phyloP scores from a whole-genome alignment of 2,888 invertebrate species.

The Tromatobia lineatoria region DNA sequence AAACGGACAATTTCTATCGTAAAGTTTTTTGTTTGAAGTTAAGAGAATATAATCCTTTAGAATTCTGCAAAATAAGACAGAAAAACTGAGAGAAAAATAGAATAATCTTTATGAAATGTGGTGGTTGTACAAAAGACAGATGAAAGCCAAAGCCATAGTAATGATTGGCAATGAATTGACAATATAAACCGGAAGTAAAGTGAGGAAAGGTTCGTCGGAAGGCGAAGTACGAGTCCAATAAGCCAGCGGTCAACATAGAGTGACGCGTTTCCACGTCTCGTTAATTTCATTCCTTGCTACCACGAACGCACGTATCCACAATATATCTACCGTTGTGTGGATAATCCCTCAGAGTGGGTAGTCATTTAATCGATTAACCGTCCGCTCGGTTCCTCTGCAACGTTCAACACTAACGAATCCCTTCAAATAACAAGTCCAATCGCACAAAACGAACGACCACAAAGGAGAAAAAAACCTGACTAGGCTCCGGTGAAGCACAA shows the following conservation, averaged over 20 bases:
- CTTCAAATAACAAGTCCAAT: slow-evolving; percentile 45
- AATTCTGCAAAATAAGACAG: no score
- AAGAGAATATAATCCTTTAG: no score
- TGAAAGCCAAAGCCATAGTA: neutral
- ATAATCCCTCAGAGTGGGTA: neutral
- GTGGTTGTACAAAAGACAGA: neutral
- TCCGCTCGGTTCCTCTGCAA: neutral
- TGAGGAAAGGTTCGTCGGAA: neutral
- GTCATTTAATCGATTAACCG: slow-evolving; percentile 29
- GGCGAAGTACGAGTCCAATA: slow-evolving; percentile 1
- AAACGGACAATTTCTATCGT: no score
- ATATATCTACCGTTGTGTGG: neutral
- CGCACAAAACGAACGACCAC: neutral
- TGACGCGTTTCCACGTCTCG: slow-evolving; percentile 7
- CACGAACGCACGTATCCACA: neutral
- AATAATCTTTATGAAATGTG: neutral
- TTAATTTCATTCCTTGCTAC: slow-evolving; percentile 26
- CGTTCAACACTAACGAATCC: slow-evolving; percentile 23
- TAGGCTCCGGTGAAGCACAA: neutral
- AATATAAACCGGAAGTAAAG: neutral
- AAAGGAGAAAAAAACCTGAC: slow-evolving; percentile 1
- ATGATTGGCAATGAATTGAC: slow-evolving; percentile 5
- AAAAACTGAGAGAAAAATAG: no score
- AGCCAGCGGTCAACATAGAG: slow-evolving; percentile 11
- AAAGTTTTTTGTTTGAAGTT: no score